A percentile compares a stretch with the other conserved stretches of the same genome.
Conservation (phyloP, 2,888 invertebrate species). For the Eupithecia tripunctaria region DNA sequence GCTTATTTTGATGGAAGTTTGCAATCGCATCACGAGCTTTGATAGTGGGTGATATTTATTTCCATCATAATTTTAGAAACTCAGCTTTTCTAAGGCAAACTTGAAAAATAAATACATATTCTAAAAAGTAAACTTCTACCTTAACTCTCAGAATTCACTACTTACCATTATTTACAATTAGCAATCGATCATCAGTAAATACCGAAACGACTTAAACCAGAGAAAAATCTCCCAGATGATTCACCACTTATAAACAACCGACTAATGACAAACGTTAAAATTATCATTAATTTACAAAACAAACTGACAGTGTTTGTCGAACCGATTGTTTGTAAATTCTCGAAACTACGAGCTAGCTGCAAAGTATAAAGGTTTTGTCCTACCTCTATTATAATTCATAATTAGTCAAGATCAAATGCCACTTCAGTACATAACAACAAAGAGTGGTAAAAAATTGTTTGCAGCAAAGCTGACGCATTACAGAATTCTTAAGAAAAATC, state of each 20-base stretch:
- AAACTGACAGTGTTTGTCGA: constrained; percentile 4
- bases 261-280: background rate
- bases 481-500: background rate
- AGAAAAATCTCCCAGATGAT: background rate
- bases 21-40: background rate
- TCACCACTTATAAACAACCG: background rate
- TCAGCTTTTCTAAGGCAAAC: background rate
- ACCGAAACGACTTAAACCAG: background rate
- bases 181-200: background rate
- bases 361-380: too few relatives aligned
- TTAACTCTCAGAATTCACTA: background rate
- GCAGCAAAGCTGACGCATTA: background rate
- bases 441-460: background rate
- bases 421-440: background rate
- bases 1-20: background rate
- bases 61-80: background rate
- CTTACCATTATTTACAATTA: background rate
- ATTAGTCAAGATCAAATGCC: background rate
- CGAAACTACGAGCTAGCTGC: background rate
- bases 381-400: too few relatives aligned
- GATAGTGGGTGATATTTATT: background rate
- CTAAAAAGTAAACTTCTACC: background rate
- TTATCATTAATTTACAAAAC: background rate
- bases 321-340: background rate
- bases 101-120: background rate